Evolutionary conservation across 2,888 invertebrate species (phyloP).

Genomic region (Aradus depressus): DNA sequence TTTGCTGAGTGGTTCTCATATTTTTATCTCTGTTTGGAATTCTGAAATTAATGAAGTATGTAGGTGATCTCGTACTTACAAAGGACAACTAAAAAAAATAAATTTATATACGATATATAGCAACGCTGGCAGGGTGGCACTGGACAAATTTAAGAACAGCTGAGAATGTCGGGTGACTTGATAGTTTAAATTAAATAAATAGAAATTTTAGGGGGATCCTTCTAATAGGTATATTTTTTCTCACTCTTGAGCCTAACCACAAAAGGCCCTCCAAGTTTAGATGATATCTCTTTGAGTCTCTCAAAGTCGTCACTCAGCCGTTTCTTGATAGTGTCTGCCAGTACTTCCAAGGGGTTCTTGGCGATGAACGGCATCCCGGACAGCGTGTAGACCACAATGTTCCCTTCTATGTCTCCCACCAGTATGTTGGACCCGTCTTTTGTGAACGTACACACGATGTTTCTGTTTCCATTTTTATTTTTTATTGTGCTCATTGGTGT

Average conservation of each 20-base stretch:
- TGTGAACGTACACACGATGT: conserved; percentile 52
- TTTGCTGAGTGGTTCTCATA: too few relatives aligned
- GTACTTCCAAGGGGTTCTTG: conserved; percentile 1
- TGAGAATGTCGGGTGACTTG: neutral
- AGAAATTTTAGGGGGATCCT: too few relatives aligned
- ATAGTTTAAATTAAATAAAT: neutral
- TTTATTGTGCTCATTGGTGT: conserved; percentile 51
- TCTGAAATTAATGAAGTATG: too few relatives aligned
- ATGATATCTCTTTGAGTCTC: neutral
- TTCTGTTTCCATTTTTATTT: conserved; percentile 40
- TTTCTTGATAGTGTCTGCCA: neutral
- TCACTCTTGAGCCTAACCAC: too few relatives aligned
- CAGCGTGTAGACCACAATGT: conserved; percentile 54
- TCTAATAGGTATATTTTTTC: too few relatives aligned
- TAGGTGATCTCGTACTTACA: too few relatives aligned
- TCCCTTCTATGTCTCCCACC: conserved; percentile 55
- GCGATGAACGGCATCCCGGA: conserved; percentile 52
- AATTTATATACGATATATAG: too few relatives aligned
- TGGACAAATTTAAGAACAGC: too few relatives aligned
- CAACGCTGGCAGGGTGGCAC: too few relatives aligned
- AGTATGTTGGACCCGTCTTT: conserved; percentile 55
- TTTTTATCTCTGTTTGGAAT: too few relatives aligned
- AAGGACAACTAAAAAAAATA: too few relatives aligned
- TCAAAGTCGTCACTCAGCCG: neutral
- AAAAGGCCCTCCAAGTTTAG: conserved; percentile 1